Conservation (phyloP, 2,113 vertebrate genomes). For the Merops nubicus region DNA sequence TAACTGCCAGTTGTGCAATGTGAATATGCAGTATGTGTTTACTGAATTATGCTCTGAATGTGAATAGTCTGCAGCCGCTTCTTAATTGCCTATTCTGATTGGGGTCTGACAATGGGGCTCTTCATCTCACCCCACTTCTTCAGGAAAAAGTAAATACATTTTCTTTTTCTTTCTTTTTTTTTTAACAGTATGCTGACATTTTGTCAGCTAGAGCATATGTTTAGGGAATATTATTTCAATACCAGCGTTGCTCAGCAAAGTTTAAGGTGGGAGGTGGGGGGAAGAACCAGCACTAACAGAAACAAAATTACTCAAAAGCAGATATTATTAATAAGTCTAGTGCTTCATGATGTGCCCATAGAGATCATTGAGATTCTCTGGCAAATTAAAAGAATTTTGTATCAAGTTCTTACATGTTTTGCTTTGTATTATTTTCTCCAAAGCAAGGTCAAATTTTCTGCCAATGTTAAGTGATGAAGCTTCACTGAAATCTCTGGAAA, state of each 20-base stretch:
- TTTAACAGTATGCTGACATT: background rate
- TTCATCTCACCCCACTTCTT: background rate
- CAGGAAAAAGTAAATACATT: background rate
- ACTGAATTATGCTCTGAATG: slow-evolving; percentile 49
- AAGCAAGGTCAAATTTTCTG: background rate
- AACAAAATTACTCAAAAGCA: background rate
- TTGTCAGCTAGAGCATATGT: background rate
- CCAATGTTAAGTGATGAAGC: background rate
- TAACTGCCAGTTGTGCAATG: slow-evolving; percentile 38
- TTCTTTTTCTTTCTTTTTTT: background rate
- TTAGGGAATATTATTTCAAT: background rate
- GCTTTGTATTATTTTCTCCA: background rate
- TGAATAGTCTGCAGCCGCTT: background rate
- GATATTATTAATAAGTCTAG: background rate
- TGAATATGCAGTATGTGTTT: slow-evolving; percentile 27
- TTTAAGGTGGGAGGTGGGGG: background rate
- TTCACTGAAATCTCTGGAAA: background rate
- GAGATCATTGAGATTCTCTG: background rate
- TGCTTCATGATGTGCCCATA: background rate
- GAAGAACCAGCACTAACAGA: background rate
- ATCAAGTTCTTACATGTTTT: background rate
- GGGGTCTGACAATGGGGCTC: background rate
- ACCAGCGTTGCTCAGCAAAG: background rate
- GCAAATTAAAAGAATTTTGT: background rate
- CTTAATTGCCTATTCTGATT: background rate